Percentiles rank a stretch among this genome's conserved stretches.
These are phyloP conservation scores for Zaprionus kolodkinae DNA, from an alignment of 1,140 invertebrate genomes.

Conservation along the genomic window DNA sequence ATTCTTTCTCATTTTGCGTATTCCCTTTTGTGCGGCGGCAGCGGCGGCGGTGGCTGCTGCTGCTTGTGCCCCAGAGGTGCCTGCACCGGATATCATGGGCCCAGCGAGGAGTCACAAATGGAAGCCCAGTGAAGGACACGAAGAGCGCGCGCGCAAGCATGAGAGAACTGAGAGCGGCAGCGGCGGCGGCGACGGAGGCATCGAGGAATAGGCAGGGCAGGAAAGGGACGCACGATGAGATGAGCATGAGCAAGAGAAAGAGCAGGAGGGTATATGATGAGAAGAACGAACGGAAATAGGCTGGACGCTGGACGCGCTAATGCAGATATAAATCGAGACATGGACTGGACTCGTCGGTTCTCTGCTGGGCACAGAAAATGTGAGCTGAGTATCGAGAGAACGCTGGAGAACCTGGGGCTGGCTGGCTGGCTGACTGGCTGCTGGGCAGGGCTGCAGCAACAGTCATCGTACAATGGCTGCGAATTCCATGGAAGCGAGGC, in stretches of 20 bases:
- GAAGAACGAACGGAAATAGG: constrained; percentile 43
- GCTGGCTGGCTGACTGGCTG: constrained; percentile 1
- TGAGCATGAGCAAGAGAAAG: neutral
- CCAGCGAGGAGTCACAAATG: constrained; percentile 48
- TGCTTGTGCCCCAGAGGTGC: constrained; percentile 46
- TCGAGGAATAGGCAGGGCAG: neutral
- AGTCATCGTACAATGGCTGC: constrained; percentile 23
- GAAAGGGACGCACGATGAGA: neutral
- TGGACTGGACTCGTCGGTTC: constrained; percentile 9
- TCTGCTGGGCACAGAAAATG: neutral
- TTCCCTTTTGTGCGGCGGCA: constrained; percentile 35
- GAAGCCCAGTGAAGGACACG: constrained; percentile 50
- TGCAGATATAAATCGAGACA: constrained; percentile 41
- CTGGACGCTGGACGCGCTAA: constrained; percentile 13
- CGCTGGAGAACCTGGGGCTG: neutral
- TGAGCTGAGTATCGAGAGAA: neutral
- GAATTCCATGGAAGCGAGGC: constrained; percentile 49
- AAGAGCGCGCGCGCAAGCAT: constrained; percentile 47
- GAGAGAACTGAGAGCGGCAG: constrained; percentile 17
- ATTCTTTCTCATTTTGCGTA: constrained; percentile 27
- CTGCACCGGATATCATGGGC: constrained; percentile 52
- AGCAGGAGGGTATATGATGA: constrained; percentile 3
- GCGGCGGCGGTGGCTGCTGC: constrained; percentile 4
- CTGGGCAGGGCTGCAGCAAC: neutral
- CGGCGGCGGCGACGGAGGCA: neutral